Evolutionary conservation across 2,888 invertebrate species (phyloP).

Genomic region (Rhagium mordax): DNA sequence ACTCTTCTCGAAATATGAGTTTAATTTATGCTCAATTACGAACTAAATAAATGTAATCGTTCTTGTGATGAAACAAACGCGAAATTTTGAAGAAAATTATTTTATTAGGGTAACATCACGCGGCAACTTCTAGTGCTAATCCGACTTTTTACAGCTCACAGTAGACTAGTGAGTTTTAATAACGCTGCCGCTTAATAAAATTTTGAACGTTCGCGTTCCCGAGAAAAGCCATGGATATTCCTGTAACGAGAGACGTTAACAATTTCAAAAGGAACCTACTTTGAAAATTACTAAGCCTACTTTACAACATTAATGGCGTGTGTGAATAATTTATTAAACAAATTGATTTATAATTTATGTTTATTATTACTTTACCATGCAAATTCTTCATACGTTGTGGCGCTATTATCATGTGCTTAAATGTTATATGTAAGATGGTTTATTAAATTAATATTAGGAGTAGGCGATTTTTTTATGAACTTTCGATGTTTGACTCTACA

Average conservation of each 20-base stretch:
- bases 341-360: conserved; percentile 21
- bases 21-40: background rate
- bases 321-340: conserved; percentile 14
- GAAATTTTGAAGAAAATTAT: background rate
- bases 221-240: background rate
- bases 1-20: no score
- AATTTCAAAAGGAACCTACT: conserved; percentile 3
- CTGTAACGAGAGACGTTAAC: background rate
- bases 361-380: conserved; percentile 17
- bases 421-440: background rate
- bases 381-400: no score
- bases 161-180: conserved; percentile 4
- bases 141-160: conserved; percentile 7
- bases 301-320: conserved; percentile 11
- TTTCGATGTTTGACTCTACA: no score
- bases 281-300: conserved; percentile 11
- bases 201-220: background rate
- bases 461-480: no score
- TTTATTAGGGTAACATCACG: background rate
- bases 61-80: background rate
- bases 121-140: background rate
- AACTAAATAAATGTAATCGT: background rate
- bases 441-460: no score
- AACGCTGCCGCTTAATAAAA: conserved; percentile 16
- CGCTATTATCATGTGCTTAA: no score